Evolutionary conservation across 2,113 vertebrate genomes (phyloP).

Genomic region (Peucedramus taeniatus): DNA sequence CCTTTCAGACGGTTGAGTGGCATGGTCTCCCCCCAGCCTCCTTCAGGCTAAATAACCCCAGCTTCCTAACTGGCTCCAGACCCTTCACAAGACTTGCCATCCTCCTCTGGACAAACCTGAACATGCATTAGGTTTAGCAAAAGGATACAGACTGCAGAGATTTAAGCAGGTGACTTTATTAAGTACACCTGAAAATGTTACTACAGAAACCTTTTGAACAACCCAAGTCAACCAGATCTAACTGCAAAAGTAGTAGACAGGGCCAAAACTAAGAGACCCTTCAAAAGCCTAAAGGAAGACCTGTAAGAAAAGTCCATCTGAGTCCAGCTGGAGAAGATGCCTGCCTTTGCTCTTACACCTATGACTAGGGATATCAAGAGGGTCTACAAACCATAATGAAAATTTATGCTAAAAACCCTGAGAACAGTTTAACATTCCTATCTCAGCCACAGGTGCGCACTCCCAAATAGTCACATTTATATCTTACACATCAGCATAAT

Average conservation of each 20-base stretch:
- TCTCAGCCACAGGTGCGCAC: not conserved
- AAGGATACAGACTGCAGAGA: not conserved
- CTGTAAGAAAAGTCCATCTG: fast-evolving
- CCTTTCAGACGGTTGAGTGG: not conserved
- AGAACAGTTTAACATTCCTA: fast-evolving
- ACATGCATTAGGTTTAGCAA: fast-evolving
- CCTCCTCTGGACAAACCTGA: not conserved
- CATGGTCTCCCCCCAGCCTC: not conserved
- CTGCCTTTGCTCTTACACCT: fast-evolving
- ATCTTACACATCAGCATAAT: not conserved
- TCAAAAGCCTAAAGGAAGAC: fast-evolving
- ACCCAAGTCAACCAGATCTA: not conserved
- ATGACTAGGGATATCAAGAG: fast-evolving
- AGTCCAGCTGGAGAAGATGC: not conserved
- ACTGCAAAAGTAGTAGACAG: not conserved
- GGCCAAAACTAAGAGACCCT: not conserved
- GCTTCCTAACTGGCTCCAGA: no score
- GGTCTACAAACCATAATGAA: fast-evolving
- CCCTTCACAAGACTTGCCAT: not conserved
- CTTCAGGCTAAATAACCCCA: not conserved
- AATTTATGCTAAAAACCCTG: not conserved
- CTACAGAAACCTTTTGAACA: not conserved
- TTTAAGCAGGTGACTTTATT: not conserved
- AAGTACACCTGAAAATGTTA: not conserved
- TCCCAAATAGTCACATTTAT: fast-evolving